Evolutionary conservation across 1,140 invertebrate species (phyloP).

Genomic region (Pomacea maculata): DNA sequence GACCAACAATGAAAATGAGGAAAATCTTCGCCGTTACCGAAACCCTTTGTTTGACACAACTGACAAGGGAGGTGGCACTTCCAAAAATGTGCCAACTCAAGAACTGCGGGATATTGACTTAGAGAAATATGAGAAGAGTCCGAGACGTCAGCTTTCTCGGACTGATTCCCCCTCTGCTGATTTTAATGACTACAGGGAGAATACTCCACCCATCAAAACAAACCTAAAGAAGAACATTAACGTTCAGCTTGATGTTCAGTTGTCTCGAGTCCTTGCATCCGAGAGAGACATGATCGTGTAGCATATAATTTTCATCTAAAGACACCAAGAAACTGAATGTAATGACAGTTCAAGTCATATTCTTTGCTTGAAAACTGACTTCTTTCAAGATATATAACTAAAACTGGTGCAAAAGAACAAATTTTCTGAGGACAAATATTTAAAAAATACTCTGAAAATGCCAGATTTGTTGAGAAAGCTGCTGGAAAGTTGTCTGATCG

Average conservation of each 20-base stretch:
- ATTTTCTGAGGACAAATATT: no score
- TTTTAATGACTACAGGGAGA: conserved; percentile 38
- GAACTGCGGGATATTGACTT: conserved; percentile 52
- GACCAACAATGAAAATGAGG: conserved; percentile 89
- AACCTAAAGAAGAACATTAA: conserved; percentile 46
- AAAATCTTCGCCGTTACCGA: conserved; percentile 72
- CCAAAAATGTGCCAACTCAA: conserved; percentile 37
- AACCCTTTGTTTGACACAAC: conserved; percentile 56
- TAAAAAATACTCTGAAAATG: no score
- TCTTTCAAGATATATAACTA: no score
- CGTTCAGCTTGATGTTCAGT: conserved; percentile 34
- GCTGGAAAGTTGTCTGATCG: no score
- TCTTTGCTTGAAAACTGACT: no score
- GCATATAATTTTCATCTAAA: neutral
- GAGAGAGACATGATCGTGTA: conserved; percentile 45
- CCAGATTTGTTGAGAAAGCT: no score
- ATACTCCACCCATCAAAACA: conserved; percentile 34
- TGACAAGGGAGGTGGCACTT: conserved; percentile 34
- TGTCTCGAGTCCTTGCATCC: conserved; percentile 37
- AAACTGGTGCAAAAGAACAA: no score
- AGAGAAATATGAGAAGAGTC: conserved; percentile 53
- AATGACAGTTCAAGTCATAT: no score
- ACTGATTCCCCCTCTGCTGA: conserved; percentile 32
- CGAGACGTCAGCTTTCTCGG: conserved; percentile 21
- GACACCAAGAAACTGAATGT: no score